These are phyloP conservation scores for Brachionus angularis DNA, from an alignment of 1,140 invertebrate genomes.

Conservation along the genomic window DNA sequence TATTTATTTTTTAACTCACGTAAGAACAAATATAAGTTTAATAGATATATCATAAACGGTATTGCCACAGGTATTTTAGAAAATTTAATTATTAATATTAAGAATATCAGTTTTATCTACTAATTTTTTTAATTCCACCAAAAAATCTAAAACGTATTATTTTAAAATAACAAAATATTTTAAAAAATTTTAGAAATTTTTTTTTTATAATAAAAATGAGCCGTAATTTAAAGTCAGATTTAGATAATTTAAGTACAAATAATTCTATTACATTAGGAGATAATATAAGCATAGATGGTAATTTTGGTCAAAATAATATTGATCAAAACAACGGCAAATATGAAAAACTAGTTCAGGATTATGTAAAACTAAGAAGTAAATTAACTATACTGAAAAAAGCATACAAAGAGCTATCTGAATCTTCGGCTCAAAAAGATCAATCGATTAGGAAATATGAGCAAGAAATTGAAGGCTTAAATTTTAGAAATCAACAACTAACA, in stretches of 20 bases:
- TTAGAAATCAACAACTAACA: slow-evolving; percentile 86
- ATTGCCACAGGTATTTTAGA: slow-evolving; percentile 41
- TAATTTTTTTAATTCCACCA: too few relatives aligned
- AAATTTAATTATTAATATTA: too few relatives aligned
- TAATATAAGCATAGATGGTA: neutral
- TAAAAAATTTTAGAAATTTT: too few relatives aligned
- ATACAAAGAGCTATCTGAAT: slow-evolving; percentile 6
- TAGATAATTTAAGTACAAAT: too few relatives aligned
- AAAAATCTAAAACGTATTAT: neutral
- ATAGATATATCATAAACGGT: neutral
- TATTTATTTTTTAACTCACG: slow-evolving; percentile 20
- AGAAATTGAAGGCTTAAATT: slow-evolving; percentile 84
- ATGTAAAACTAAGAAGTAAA: slow-evolving; percentile 39
- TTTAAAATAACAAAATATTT: too few relatives aligned
- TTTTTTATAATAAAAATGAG: slow-evolving; percentile 31
- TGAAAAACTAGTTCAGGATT: slow-evolving; percentile 33
- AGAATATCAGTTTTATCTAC: too few relatives aligned
- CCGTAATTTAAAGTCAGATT: neutral
- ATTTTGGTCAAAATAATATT: too few relatives aligned
- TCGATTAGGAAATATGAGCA: slow-evolving; percentile 76
- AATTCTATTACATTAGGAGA: too few relatives aligned
- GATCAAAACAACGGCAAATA: neutral
- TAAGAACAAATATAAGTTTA: neutral
- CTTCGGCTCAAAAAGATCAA: slow-evolving; percentile 66
- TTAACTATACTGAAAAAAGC: slow-evolving; percentile 40